phyloP scores from a whole-genome alignment of 2,888 invertebrate species.

The Panopea generosa region DNA sequence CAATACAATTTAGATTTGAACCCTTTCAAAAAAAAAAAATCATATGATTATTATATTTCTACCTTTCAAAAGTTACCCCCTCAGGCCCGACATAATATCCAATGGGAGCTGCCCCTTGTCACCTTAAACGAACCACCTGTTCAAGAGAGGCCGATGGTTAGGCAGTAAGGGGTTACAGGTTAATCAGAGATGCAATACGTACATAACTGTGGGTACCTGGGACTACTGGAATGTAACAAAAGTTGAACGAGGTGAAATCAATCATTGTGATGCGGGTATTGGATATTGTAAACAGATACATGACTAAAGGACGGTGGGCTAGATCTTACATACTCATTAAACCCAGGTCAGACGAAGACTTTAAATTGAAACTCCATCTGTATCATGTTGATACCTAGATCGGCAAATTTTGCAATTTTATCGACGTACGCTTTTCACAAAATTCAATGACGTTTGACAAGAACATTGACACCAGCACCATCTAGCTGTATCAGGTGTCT shows the following conservation, averaged over 20 bases:
- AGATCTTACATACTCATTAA: constrained; percentile 40
- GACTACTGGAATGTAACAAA: constrained; percentile 7
- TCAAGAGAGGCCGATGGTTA: too few species aligned
- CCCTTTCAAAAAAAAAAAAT: too few species aligned
- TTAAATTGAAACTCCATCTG: constrained; percentile 32
- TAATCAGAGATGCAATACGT: too few species aligned
- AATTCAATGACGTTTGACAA: constrained; percentile 33
- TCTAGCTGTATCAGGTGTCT: constrained; percentile 18
- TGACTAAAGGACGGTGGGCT: constrained; percentile 31
- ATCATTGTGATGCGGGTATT: constrained; percentile 39
- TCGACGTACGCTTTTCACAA: constrained; percentile 26
- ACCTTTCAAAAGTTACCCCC: too few species aligned
- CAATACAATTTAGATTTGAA: too few species aligned
- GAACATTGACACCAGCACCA: constrained; percentile 12
- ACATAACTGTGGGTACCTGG: background rate
- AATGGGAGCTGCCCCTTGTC: too few species aligned
- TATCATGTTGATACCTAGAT: constrained; percentile 38
- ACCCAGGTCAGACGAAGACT: constrained; percentile 34
- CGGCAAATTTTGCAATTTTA: constrained; percentile 49
- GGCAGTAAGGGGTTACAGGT: too few species aligned
- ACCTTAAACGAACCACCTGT: too few species aligned
- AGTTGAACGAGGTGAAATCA: constrained; percentile 28
- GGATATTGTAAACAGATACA: constrained; percentile 30
- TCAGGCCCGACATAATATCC: too few species aligned
- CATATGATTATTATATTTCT: too few species aligned